These are phyloP conservation scores for Cuniculus paca DNA, from an alignment of 2,797 vertebrate species.

Conservation along the genomic window DNA sequence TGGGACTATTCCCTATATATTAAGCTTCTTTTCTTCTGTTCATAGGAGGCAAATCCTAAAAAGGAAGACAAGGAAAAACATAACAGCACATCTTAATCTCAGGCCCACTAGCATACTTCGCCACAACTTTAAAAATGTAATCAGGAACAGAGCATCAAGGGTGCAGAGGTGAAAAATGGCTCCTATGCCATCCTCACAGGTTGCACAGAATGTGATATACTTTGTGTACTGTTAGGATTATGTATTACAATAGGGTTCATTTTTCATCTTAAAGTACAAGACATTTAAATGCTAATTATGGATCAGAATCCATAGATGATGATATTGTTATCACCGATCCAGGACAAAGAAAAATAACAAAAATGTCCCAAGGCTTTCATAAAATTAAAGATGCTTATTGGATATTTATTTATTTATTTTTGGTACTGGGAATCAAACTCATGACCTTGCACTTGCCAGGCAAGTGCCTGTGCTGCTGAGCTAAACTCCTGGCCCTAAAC, in stretches of 20 bases:
- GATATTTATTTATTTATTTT: too few relatives aligned
- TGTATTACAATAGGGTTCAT: background rate
- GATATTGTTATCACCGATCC: background rate
- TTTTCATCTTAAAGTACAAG: background rate
- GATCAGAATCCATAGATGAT: background rate
- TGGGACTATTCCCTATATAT: background rate
- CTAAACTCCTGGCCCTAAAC: too few relatives aligned
- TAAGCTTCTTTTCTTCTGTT: background rate
- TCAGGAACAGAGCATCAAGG: background rate
- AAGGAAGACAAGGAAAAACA: background rate
- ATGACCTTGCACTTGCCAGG: too few relatives aligned
- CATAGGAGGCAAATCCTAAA: constrained; percentile 16
- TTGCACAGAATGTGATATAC: background rate
- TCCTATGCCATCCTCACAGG: background rate
- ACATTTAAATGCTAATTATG: background rate
- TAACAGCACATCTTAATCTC: background rate
- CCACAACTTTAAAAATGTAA: background rate
- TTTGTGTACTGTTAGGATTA: background rate
- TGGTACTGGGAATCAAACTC: too few relatives aligned
- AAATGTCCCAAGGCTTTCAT: constrained; percentile 37
- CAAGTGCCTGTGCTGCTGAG: too few relatives aligned
- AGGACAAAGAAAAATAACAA: constrained; percentile 25
- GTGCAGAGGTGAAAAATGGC: background rate
- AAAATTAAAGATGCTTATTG: constrained; percentile 1
- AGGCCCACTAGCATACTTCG: background rate